Evolutionary conservation across 2,113 vertebrate genomes (phyloP), one percentile per base, ranked within the genome.

Genomic region (Noturus placidus): DNA sequence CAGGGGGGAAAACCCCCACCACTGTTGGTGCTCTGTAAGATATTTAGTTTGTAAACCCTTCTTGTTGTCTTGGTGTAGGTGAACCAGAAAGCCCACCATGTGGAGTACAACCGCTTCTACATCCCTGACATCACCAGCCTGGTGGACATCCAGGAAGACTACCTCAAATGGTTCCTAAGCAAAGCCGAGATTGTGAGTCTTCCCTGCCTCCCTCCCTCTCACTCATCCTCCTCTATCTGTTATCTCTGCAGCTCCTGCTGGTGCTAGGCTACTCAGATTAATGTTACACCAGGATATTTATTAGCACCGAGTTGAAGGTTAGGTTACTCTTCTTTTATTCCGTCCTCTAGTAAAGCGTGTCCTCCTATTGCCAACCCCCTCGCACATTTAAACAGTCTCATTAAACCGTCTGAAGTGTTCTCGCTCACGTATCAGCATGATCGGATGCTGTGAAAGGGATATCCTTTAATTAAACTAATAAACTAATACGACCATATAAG

Each of bases 131-230:
- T 99, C 94, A 97, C 96, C 91, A 97, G 61, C 90, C 95, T 99
- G 67, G 97, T 99, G 93, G 97, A 99, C 93, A 98, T 99, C 94
- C 97, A 99, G 92, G 97, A 99, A 94, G 98, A 99, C 95, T 99
- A 99, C 95, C 97, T 99, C 93, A 97, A 97, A 95, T 99, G 98
- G 98, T 99, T 98, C 94, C 94, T 99, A 86, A 96, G 96, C 93
- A 97, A 97, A 93, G 96, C 97, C 89, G 97, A 97, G 89, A 96
- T 97, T 93, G 98, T 99, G 94, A 96, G 97, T 94, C 42, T 6
- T 63, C 30, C 9, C 19, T 35, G 10, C 4, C 15, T 57, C n/a
- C 30, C 17, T n/a, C 83, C 72, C n/a, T 57, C 25, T 27, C 25
- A 19, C 42, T n/a, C 25, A 33, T 72, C 69, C 35, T 70, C 46